These are phyloP conservation scores for Pluvialis apricaria DNA, from an alignment of 2,113 vertebrate species.

Conservation along the genomic window DNA sequence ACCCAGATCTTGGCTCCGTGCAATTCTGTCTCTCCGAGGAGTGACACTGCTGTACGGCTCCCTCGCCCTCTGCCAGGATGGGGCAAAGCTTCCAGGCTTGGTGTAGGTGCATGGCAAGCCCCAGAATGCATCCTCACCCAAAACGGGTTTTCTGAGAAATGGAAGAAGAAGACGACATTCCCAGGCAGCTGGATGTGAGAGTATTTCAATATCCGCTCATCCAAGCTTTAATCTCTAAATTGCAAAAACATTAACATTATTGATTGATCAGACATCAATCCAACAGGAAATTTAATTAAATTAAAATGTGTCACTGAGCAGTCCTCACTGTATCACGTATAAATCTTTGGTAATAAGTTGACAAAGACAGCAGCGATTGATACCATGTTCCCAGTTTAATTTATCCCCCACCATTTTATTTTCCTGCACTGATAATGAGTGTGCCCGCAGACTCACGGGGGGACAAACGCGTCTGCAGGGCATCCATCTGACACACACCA, in stretches of 20 bases:
- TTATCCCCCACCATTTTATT: conserved; percentile 16
- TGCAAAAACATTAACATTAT: conserved; percentile 88
- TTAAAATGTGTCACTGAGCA: conserved; percentile 82
- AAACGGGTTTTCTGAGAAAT: not conserved
- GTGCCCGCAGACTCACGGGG: not conserved
- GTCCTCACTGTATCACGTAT: conserved; percentile 69
- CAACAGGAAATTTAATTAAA: conserved; percentile 85
- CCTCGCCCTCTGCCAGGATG: not conserved
- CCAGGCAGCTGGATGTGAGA: not conserved
- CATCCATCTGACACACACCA: not conserved
- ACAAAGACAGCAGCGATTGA: conserved; percentile 61
- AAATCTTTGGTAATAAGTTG: conserved; percentile 80
- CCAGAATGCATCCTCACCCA: not conserved
- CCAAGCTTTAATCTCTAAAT: conserved; percentile 81
- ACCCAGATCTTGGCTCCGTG: not conserved
- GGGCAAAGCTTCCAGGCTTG: not conserved
- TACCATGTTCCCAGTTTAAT: conserved; percentile 1
- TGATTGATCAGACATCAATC: conserved; percentile 86
- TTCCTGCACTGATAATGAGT: not conserved
- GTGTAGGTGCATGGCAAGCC: not conserved
- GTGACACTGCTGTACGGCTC: not conserved
- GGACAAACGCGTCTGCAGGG: not conserved
- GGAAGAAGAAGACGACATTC: not conserved
- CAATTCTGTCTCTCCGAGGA: not conserved
- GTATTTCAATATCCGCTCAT: conserved; percentile 55